Evolutionary conservation across 2,113 vertebrate genomes (phyloP).

Genomic region (Sphyrna mokarran): DNA sequence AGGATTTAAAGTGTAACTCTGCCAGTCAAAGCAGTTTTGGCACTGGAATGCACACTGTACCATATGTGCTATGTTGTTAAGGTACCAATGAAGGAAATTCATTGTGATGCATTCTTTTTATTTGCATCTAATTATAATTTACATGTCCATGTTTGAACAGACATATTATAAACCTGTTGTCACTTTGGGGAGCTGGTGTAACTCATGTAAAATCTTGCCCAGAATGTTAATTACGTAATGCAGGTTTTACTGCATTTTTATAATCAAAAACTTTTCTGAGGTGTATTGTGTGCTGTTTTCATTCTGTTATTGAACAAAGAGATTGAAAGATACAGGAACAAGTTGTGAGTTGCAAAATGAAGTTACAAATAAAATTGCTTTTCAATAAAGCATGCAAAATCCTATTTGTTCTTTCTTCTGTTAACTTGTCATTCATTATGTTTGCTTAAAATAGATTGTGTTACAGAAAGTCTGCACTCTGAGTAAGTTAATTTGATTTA

Average conservation of each 20-base stretch:
- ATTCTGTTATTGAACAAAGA: neutral
- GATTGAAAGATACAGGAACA: neutral
- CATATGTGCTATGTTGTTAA: neutral
- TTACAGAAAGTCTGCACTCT: neutral
- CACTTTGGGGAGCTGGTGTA: neutral
- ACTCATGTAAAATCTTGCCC: neutral
- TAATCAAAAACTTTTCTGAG: neutral
- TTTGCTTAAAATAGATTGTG: neutral
- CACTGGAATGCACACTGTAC: neutral
- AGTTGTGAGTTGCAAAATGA: neutral
- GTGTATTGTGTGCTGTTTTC: neutral
- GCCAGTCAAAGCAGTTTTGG: neutral
- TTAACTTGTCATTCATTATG: neutral
- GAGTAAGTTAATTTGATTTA: neutral
- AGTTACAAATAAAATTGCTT: neutral
- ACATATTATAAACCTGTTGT: neutral
- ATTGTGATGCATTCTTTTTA: neutral
- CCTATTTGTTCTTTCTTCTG: neutral
- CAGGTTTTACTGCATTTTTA: neutral
- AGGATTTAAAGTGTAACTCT: neutral
- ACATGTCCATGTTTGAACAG: neutral
- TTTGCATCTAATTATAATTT: neutral
- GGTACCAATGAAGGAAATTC: neutral
- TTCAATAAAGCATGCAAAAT: neutral
- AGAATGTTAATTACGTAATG: neutral